Base-by-base conservation (phyloP, 2,797 vertebrate genomes). In the Channallabes apus region DNA sequence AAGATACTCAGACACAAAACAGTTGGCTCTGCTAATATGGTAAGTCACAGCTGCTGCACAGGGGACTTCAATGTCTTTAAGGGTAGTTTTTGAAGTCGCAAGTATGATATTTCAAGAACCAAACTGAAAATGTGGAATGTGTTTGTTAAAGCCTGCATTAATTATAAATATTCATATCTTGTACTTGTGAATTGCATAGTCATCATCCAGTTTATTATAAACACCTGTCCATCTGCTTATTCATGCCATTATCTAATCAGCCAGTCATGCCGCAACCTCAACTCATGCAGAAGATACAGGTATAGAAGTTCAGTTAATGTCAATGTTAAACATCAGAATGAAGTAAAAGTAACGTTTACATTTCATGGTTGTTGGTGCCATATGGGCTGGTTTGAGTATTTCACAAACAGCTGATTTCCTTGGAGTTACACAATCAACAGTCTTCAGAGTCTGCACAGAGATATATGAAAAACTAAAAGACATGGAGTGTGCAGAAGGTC, bases 1-100 rank as follows among this genome's bases (percentile, higher is more conserved):
- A 94, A 93, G 93, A 94, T 93, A 92, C 91, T 94, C 93, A 93
- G 93, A 93, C 92, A 91, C 88, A 93, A 94, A 89, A 91, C 88
- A 32, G 88, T 89, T 92, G 78, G 84, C 93, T 91, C 93, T 92
- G 51, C 72, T 54, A 91, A 91, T 93, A 91, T 88, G 89, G 86
- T 94, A 94, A 95, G 94, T 94, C 91, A 90, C 90, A 92, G 91
- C 77, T 89, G 85, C 87, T 82, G 82, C 89, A 93, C 91, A 29
- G 89, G 93, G 91, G 91, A 92, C 91, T 92, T 92, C 91, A 91
- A 91, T 90, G 80, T 91, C 92, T 93, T 93, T 93, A 94, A 94
- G 92, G 92, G 92, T 91, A 90, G 90, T 90, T 91, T 69, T 90
- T 90, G 91, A 92, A 93, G 93, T 92, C 89, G 92, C 91, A 92